Evolutionary conservation across 2,888 invertebrate species (phyloP), one percentile per base, ranked within the genome.

Genomic region (Ophonus ardosiacus): DNA sequence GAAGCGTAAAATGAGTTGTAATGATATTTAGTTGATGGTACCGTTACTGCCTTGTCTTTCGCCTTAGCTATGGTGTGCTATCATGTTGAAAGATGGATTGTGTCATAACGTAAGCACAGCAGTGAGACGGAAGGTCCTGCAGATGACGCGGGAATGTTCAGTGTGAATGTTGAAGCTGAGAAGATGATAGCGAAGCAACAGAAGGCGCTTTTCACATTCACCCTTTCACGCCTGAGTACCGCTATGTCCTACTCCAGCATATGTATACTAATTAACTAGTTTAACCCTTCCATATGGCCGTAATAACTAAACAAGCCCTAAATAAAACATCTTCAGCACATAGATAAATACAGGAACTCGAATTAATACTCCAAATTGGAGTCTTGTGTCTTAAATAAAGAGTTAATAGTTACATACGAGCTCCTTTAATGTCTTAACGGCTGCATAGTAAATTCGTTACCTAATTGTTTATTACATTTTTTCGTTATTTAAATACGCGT

Each of bases 181-280:
- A 40, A 43, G 71, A 74, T 17, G 17, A 68, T 68, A 59, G 59
- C 59, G 15, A 15, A 18, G 40, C 71, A 43, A 40, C 71, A 78
- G 78, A 78, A 78, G 78, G 78, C 21, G 57, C 78, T 31, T 57
- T 51, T 31, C 31, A 31, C 31, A 31, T 78, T 78, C 78, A 78
- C 78, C 78, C 78, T 78, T 78, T 57, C 40, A 78, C 78, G 78
- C 78, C 31, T 57, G 57, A 57, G 31, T 78, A 78, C 56, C 78
- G 78, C 78, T 74, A 74, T 43, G 31, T 78, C 78, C 13, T 78
- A 51, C 43, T 51, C 43, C 43, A 57, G 57, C 78, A 78, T 78
- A 78, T 78, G 78, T 78, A 57, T 57, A 78, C 57, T 78, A 78
- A 78, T 57, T 78, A 57, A 21, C 76, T 76, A 76, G 68, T 68